Evolutionary conservation across 2,888 invertebrate genomes (phyloP), one percentile per base, ranked within the genome.

Genomic region (Mythimna lalbum): DNA sequence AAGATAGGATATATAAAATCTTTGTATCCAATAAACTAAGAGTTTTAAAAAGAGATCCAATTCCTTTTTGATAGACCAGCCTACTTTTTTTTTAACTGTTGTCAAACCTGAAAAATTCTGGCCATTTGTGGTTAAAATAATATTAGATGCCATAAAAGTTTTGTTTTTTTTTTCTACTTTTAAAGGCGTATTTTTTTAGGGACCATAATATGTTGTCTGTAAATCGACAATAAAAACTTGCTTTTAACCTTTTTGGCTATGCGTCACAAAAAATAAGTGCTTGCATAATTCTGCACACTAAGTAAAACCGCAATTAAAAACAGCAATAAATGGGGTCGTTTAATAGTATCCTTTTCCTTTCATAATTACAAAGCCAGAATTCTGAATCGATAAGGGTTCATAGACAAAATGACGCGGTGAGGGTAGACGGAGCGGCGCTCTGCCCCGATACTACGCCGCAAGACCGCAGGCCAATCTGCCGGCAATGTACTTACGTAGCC

Each of bases 371-470:
- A 79, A 65, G 52, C 53, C 61, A 59, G 59, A 71, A 73, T 69
- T 61, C 56, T 55, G 50, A 81, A 80, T 82, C 84, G 70, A 82
- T 79, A 76, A 72, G 70, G 69, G 23, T 67, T 73, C 63, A 60
- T 74, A 80, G 82, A 81, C 78, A 21, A 62, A 79, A 68, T 62
- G 73, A 67, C 74, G 76, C 74, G 77, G 60, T 76, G 57, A 64
- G 64, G 52, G 56, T 74, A 80, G 83, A 81, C 86, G 47, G 60
- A 50, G 60, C 39, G 87, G 80, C 85, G 82, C 77, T 81, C 76
- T 68, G 59, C 31, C 69, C 47, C 67, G 59, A 73, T 70, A 75
- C 69, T 67, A 56, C 63, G 56, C 69, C 70, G 33, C 82, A 70
- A 63, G 53, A 75, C 80, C 82, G 74, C 80, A 77, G 23, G 60